These are phyloP conservation scores for Cheumatopsyche charites DNA, from an alignment of 1,140 invertebrate genomes.

Conservation along the genomic window DNA sequence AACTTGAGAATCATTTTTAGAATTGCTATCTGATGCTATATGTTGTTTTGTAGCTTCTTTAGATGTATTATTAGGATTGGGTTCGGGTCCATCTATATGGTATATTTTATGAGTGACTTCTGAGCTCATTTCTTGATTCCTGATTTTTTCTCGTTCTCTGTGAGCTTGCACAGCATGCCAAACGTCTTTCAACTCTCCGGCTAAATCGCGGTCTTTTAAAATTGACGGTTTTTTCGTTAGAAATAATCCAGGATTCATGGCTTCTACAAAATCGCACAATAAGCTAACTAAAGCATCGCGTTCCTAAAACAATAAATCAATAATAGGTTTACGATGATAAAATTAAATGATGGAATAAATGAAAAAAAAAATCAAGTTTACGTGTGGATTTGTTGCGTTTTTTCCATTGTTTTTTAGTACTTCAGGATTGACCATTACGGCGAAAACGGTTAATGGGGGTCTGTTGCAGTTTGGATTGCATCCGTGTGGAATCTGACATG, in stretches of 20 bases:
- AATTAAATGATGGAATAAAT: background rate
- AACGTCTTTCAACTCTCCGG: conserved; percentile 74
- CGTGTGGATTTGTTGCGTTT: conserved; percentile 67
- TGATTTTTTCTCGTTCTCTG: conserved; percentile 64
- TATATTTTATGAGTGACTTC: conserved; percentile 59
- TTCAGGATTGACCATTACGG: conserved; percentile 74
- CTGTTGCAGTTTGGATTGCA: conserved; percentile 65
- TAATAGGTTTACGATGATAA: no score
- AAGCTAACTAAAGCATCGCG: conserved; percentile 68
- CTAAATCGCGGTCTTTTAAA: conserved; percentile 71
- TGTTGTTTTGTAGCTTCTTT: background rate
- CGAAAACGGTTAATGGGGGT: conserved; percentile 68
- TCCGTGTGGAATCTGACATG: conserved; percentile 55
- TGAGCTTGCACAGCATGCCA: conserved; percentile 73
- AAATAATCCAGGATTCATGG: conserved; percentile 68
- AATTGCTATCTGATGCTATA: conserved; percentile 18
- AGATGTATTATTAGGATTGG: background rate
- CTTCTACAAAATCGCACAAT: conserved; percentile 73
- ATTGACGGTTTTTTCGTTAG: conserved; percentile 66
- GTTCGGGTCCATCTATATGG: conserved; percentile 39
- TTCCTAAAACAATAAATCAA: conserved; percentile 61
- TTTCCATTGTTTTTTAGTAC: conserved; percentile 70
- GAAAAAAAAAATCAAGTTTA: conserved; percentile 48
- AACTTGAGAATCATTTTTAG: conserved; percentile 4
- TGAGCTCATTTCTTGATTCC: conserved; percentile 56